Evolutionary conservation across 2,888 invertebrate species (phyloP), one percentile per base, ranked within the genome.

Genomic region (Hemistola chrysoprasaria): DNA sequence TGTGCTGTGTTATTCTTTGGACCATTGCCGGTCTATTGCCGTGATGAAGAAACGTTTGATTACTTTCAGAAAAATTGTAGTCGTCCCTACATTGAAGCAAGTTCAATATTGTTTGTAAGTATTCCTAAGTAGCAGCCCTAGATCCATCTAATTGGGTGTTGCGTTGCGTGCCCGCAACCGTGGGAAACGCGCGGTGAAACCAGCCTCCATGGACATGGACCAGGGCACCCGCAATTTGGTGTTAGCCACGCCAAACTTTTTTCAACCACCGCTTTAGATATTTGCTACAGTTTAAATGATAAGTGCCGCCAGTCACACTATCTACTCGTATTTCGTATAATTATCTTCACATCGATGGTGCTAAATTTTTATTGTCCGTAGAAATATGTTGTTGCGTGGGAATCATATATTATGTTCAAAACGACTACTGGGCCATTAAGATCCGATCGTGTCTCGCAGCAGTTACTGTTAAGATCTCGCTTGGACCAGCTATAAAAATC

Each of bases 131-230:
- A 29, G 35, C 50, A 53, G 50, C 58, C 55, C 53, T 55, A 44
- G 10, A 25, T 29, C 32, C 38, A 50, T 39, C 62, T 68, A 71
- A 70, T 71, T 72, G 72, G 71, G 64, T 65, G 62, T 65, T 62
- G 62, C 50, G 56, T 82, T 79, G 84, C 84, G 83, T 84, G 85
- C 67, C 68, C 64, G 67, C 68, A 58, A 53, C 70, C 85, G 85
- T 83, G 85, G 82, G 85, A 84, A 83, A 54, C 68, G 57, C 55
- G 56, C 67, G 66, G 78, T 72, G 78, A 76, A 78, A 82, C 78
- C 68, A 68, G 25, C 38, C 38, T 44, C 65, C 72, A 65, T 64
- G 67, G 68, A 70, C 8, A 8, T 28, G 37, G 31, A 30, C 32
- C 35, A 22, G 24, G 23, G 50, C 46, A 39, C 61, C 59, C 56